Percentiles rank a stretch among this genome's conserved stretches.
These are phyloP conservation scores for Callaeas wilsoni DNA, from an alignment of 2,113 vertebrate species.

Conservation along the genomic window DNA sequence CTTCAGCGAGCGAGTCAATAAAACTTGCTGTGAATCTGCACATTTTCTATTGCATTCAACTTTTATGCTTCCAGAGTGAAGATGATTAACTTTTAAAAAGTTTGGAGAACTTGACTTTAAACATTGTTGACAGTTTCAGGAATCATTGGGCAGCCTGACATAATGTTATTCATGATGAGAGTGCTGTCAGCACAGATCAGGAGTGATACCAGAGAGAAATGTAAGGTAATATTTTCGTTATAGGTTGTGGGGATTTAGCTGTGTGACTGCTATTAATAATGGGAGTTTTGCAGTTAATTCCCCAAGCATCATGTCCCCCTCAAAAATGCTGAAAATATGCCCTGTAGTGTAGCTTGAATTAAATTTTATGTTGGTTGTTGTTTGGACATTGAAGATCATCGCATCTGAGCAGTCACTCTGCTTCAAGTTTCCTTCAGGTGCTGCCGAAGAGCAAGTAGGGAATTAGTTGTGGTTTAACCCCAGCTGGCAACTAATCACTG, in stretches of 20 bases:
- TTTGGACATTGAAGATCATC: conserved; percentile 53
- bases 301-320: not conserved
- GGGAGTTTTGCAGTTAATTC: conserved; percentile 28
- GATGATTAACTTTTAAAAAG: conserved; percentile 71
- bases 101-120: conserved; percentile 66
- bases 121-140: conserved; percentile 62
- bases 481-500: not conserved
- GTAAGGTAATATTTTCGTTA: conserved; percentile 5
- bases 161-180: conserved; percentile 62
- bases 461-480: not conserved
- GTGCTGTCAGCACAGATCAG: conserved; percentile 54
- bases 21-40: conserved; percentile 39
- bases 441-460: not conserved
- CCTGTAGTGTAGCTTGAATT: conserved; percentile 16
- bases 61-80: conserved; percentile 62
- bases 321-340: not conserved
- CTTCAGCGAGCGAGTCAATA: conserved; percentile 45
- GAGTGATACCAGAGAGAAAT: conserved; percentile 29
- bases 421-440: conserved; percentile 44
- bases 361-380: not conserved
- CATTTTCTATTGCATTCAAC: conserved; percentile 58
- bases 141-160: conserved; percentile 58
- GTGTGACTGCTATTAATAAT: conserved; percentile 9
- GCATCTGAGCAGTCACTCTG: not conserved
- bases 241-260: conserved; percentile 18